Evolutionary conservation across 2,888 invertebrate genomes (phyloP), one percentile per base, ranked within the genome.

Genomic region (Arge pagana): DNA sequence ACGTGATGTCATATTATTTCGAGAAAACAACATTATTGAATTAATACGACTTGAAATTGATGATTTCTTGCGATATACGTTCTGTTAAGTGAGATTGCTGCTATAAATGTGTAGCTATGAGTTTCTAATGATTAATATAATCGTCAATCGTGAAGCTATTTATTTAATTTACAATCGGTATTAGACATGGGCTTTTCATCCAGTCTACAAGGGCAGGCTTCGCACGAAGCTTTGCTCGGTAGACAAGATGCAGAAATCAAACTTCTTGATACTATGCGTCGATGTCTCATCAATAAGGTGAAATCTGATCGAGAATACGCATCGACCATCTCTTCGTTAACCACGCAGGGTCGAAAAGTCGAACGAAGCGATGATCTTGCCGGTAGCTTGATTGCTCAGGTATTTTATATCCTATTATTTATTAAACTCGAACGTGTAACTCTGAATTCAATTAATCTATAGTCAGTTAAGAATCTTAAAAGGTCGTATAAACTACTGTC

Each of bases 251-350:
- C 93, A 15, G 96, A 96, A 79, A 82, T 96, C 53, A 85, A 93
- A 61, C 86, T 96, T 40, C 84, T 96, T 82, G 96, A 96, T 72
- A 88, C 88, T 58, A 93, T 96, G 87, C 89, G 90, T 70, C 81
- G 93, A 57, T 93, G 93, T 67, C 83, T 96, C 52, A 83, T 87
- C 62, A 85, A 88, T 62, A 91, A 95, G 79, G 88, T 94, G 74
- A 93, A 94, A 78, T 90, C 90, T 70, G 96, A 96, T 76, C 83
- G 90, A 62, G 95, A 96, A 70, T 96, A 96, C 77, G 91, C 95
- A 1, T 81, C 88, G 28, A 89, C 90, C 8, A 83, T 96, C 50
- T 85, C 86, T 51, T 84, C 88, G n/a, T 87, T 91, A 18, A 89
- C 90, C 33, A 81, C 84, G 48, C 90, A 91, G 74, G 92, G 92